Evolutionary conservation across 2,113 vertebrate species (phyloP), one percentile per base, ranked within the genome.

Genomic region (Nothobranchius kuhntae): DNA sequence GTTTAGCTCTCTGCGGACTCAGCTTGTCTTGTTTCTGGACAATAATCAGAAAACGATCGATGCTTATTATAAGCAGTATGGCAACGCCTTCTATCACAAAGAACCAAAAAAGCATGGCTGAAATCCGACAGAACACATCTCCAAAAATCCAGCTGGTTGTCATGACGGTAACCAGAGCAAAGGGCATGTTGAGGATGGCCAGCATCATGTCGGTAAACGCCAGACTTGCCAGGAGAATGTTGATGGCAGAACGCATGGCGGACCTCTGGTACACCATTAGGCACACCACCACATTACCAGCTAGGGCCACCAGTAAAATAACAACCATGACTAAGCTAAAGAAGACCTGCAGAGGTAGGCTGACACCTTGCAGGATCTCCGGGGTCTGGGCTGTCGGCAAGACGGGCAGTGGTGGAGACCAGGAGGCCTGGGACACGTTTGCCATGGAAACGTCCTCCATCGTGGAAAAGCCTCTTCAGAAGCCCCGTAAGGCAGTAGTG

Each of bases 201-300:
- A 99, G 92, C 92, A 98, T 92, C 95, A 98, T 95, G 89, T 99
- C 98, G 7, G 97, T 95, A 71, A 98, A 98, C 50, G 98, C 98
- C 85, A 99, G 86, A 82, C 96, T 99, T 61, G 98, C 97, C 64
- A 99, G 88, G 36, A 99, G 95, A 86, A 98, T 98, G 89, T 99
- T 99, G 91, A 99, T 99, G 61, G 98, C 98, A 1, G 98, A 99
- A 77, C 97, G 91, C 98, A 99, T 99, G 66, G 96, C 97, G 3
- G 97, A 95, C 51, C 96, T 94, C 87, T 96, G 98, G 91, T 99
- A 99, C 75, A 99, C 98, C 96, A 99, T 98, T 75, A 99, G 92
- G 86, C 97, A 99, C 73, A 99, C 97, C 42, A 98, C 96, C 86
- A 96, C 93, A 64, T 99, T 99, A 11, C 98, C 98, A 36, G 97